A percentile compares a stretch with the other conserved stretches of the same genome.
These are phyloP conservation scores for Zaprionus africanus DNA, from an alignment of 1,140 invertebrate genomes.

Conservation along the genomic window DNA sequence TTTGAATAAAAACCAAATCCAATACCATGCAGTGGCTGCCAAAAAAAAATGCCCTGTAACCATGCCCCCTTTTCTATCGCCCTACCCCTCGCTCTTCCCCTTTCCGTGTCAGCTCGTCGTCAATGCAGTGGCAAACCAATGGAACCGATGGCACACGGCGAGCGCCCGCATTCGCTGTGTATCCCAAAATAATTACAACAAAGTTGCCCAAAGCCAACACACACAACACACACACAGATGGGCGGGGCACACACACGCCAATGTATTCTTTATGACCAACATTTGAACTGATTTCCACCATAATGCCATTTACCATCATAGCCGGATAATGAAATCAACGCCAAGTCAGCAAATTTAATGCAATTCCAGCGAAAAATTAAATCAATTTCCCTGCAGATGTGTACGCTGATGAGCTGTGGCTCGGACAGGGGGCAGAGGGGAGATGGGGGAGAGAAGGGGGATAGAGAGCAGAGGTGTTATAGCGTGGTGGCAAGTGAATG, in stretches of 20 bases:
- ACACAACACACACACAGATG: constrained; percentile 49
- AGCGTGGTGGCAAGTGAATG: too few relatives aligned
- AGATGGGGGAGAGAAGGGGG: too few relatives aligned
- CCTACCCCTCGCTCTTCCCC: not conserved
- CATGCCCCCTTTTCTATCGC: too few relatives aligned
- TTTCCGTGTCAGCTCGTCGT: not conserved
- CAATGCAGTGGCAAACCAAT: constrained; percentile 55
- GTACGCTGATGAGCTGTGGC: not conserved
- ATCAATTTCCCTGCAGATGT: constrained; percentile 38
- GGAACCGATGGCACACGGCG: constrained; percentile 38
- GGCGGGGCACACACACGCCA: not conserved
- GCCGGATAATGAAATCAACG: constrained; percentile 64
- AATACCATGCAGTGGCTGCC: constrained; percentile 35
- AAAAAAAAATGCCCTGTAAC: constrained; percentile 15
- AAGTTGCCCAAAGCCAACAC: constrained; percentile 27
- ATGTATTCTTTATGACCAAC: constrained; percentile 31
- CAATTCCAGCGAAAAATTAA: constrained; percentile 50
- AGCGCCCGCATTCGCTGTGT: constrained; percentile 30
- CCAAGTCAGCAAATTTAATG: constrained; percentile 69
- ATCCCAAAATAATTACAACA: constrained; percentile 56
- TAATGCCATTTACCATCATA: constrained; percentile 34
- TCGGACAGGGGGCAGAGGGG: too few relatives aligned
- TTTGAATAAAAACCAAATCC: constrained; percentile 29
- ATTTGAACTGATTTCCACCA: constrained; percentile 20
- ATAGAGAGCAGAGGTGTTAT: not conserved